Evolutionary conservation across 2,113 vertebrate genomes (phyloP).

Genomic region (Turdus rufiventris): DNA sequence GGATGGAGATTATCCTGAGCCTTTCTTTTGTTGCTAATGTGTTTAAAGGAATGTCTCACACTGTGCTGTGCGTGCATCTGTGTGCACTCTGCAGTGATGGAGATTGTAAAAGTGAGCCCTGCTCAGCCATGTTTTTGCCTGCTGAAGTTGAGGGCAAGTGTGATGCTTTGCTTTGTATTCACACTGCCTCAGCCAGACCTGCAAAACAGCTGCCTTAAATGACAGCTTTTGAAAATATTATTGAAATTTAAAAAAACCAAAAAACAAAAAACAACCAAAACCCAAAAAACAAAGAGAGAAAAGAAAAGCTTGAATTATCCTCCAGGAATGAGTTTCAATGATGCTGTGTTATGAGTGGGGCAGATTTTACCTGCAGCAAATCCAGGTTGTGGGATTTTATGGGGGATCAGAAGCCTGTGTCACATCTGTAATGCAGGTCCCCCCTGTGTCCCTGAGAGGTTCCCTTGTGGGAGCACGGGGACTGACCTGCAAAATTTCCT

Average conservation of each 20-base stretch:
- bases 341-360: not conserved
- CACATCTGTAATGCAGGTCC: fast-evolving
- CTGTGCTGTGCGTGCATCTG: not conserved
- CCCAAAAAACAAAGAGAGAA: not conserved
- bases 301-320: not conserved
- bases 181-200: not conserved
- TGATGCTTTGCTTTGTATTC: not conserved
- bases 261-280: not conserved
- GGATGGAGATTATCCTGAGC: not conserved
- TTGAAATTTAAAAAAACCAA: not conserved
- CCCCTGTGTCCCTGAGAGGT: fast-evolving
- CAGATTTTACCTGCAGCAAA: not conserved
- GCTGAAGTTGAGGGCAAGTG: not conserved
- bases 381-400: not conserved
- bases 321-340: not conserved
- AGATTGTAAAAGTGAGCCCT: not conserved
- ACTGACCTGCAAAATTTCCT: not conserved
- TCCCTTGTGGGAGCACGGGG: not conserved
- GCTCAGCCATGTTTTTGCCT: not conserved
- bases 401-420: not conserved
- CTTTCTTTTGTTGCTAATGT: not conserved
- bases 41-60: not conserved
- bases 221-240: not conserved
- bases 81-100: not conserved
- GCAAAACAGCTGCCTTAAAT: not conserved